A percentile compares a stretch with the other conserved stretches of the same genome.
phyloP scores from a whole-genome alignment of 1,140 invertebrate genomes.

The Triops longicaudatus region DNA sequence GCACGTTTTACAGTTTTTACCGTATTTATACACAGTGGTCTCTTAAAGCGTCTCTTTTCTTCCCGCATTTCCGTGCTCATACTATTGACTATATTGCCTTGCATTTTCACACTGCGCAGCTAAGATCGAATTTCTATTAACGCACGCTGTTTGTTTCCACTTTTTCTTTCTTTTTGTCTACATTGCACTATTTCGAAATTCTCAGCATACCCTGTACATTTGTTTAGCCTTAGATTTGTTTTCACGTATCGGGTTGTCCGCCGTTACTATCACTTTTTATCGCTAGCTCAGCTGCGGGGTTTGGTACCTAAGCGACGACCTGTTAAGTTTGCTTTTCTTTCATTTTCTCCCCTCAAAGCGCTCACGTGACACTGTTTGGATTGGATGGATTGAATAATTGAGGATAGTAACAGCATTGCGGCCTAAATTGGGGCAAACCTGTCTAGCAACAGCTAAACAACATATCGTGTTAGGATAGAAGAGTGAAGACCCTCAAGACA shows the following conservation, averaged over 20 bases:
- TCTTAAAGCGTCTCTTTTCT: too few relatives aligned
- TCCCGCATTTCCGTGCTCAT: too few relatives aligned
- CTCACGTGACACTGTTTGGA: background rate
- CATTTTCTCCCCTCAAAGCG: background rate
- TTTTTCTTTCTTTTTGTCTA: too few relatives aligned
- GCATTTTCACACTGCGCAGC: too few relatives aligned
- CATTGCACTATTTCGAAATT: too few relatives aligned
- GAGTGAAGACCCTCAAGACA: background rate
- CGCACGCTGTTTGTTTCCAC: too few relatives aligned
- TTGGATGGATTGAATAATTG: background rate
- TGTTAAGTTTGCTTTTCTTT: background rate
- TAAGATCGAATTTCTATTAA: too few relatives aligned
- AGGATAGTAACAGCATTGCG: background rate
- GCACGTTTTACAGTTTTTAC: too few relatives aligned
- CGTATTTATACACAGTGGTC: too few relatives aligned
- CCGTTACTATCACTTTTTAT: background rate
- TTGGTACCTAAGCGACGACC: background rate
- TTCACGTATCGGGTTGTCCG: background rate
- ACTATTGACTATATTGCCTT: too few relatives aligned
- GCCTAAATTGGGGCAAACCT: background rate
- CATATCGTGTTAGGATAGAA: background rate
- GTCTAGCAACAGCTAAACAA: background rate
- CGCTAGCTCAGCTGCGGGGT: background rate
- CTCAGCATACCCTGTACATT: too few relatives aligned
- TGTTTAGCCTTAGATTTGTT: too few relatives aligned